These are phyloP conservation scores for Dione juno DNA, from an alignment of 2,888 invertebrate genomes.

Conservation along the genomic window DNA sequence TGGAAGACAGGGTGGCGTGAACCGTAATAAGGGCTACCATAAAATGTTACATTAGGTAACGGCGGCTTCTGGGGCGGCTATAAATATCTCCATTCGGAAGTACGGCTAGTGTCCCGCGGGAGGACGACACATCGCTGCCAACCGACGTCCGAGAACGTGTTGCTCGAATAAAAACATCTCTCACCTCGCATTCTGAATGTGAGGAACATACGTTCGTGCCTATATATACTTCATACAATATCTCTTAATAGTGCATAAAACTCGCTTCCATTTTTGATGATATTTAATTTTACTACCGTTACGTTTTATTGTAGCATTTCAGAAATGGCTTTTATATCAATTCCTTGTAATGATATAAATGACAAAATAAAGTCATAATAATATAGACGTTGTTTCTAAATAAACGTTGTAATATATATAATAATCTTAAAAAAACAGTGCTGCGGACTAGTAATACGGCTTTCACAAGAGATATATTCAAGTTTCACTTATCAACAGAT, in stretches of 20 bases:
- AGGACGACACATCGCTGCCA: constrained; percentile 71
- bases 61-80: constrained; percentile 82
- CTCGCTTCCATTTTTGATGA: constrained; percentile 64
- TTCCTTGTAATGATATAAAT: background rate
- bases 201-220: constrained; percentile 53
- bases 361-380: background rate
- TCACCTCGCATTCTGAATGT: constrained; percentile 62
- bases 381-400: no score
- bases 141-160: constrained; percentile 76
- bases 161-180: constrained; percentile 79
- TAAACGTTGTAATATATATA: background rate
- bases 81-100: constrained; percentile 83
- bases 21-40: constrained; percentile 82
- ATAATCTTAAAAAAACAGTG: constrained; percentile 41
- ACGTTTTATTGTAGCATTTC: constrained; percentile 23
- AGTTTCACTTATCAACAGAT: constrained; percentile 68
- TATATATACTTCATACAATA: constrained; percentile 63
- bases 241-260: constrained; percentile 71
- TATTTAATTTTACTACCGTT: constrained; percentile 54
- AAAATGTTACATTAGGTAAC: constrained; percentile 83
- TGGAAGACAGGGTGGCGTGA: constrained; percentile 52
- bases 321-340: background rate
- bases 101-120: constrained; percentile 81
- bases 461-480: constrained; percentile 73
- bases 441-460: constrained; percentile 65